phyloP scores from a whole-genome alignment of 2,113 vertebrate species.

The Suricata suricatta region DNA sequence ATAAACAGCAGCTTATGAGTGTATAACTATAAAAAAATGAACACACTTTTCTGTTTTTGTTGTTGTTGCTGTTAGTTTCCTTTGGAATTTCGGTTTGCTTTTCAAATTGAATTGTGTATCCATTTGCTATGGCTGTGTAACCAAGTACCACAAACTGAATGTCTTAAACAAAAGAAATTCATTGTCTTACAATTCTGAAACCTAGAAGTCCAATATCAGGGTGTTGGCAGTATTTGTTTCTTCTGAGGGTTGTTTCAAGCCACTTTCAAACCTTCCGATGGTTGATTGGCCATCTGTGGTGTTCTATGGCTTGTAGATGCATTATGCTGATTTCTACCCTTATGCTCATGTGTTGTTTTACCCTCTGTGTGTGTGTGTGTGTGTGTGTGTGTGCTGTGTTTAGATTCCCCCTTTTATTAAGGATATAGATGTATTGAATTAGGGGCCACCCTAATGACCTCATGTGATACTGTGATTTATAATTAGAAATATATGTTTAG shows the following conservation, averaged over 20 bases:
- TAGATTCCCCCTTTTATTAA: not conserved
- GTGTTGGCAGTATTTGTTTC: not conserved
- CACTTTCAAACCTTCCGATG: not conserved
- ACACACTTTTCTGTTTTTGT: not conserved
- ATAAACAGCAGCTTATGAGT: not conserved
- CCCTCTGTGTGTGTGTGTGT: accelerated
- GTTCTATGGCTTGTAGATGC: not conserved
- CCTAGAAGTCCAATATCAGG: not conserved
- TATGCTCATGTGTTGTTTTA: accelerated
- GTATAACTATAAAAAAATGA: not conserved
- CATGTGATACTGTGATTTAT: not conserved
- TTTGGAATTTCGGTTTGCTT: conserved; percentile 16
- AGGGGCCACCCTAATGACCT: not conserved
- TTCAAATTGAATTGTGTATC: not conserved
- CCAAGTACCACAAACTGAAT: not conserved
- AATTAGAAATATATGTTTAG: not conserved
- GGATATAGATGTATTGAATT: not conserved
- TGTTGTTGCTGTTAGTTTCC: not conserved
- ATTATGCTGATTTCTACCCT: not conserved
- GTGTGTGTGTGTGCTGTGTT: not conserved
- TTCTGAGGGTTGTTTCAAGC: not conserved
- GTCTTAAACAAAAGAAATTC: not conserved
- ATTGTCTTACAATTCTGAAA: not conserved
- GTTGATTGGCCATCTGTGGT: not conserved
- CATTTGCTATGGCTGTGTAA: not conserved